Evolutionary conservation across 2,888 invertebrate species (phyloP).

Genomic region (Torymus tubicola): DNA sequence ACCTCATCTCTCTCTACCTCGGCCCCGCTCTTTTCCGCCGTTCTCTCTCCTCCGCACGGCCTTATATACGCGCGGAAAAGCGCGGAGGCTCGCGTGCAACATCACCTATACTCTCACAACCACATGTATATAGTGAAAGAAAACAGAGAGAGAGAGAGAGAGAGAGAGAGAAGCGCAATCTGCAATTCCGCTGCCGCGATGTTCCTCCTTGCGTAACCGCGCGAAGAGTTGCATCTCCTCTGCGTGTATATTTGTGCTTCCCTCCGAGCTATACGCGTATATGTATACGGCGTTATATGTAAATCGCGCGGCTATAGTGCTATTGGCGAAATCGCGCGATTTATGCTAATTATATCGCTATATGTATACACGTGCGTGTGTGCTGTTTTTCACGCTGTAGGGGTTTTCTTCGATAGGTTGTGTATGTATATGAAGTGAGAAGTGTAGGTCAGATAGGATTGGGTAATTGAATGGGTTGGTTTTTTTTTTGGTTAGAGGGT

Average conservation of each 20-base stretch:
- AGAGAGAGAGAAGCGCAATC: constrained; percentile 23
- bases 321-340: constrained; percentile 46
- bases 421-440: no score
- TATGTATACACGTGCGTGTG: no score
- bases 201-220: constrained; percentile 41
- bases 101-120: constrained; percentile 1
- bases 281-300: constrained; percentile 20
- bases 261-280: background rate
- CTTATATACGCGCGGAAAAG: background rate
- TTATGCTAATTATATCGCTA: background rate
- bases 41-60: no score
- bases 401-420: no score
- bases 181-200: constrained; percentile 38
- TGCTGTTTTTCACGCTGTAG: no score
- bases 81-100: background rate
- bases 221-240: constrained; percentile 9
- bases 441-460: no score
- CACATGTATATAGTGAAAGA: background rate
- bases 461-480: no score
- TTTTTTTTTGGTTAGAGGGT: no score
- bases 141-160: constrained; percentile 8
- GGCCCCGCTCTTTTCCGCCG: no score
- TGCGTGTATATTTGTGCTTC: constrained; percentile 23
- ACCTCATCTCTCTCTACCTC: no score
- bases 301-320: constrained; percentile 39